These are phyloP conservation scores for Noctilio leporinus DNA, from an alignment of 2,113 vertebrate species.

Conservation along the genomic window DNA sequence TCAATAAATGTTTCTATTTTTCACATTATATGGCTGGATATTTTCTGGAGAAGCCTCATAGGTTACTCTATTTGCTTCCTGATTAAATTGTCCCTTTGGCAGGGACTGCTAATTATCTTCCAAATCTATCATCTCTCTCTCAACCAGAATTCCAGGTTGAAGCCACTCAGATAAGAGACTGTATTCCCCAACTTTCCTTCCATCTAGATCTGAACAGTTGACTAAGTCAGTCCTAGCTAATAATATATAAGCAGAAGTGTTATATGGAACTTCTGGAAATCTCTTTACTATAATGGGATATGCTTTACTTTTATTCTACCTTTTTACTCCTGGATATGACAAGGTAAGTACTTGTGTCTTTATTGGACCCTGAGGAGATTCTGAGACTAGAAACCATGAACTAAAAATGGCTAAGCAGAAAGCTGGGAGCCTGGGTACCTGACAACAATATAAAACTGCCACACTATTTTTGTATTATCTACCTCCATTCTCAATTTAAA, in stretches of 20 bases:
- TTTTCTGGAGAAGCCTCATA: too few species aligned
- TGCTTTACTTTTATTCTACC: neutral
- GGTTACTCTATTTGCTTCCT: neutral
- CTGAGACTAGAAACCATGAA: neutral
- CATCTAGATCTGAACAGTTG: neutral
- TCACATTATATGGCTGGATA: too few species aligned
- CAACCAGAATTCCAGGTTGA: neutral
- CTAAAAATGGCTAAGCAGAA: neutral
- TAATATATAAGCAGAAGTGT: neutral
- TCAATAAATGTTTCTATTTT: too few species aligned
- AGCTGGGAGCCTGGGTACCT: neutral
- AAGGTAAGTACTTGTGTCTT: neutral
- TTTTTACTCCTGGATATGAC: neutral
- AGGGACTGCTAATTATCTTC: neutral
- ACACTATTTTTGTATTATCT: neutral
- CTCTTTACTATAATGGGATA: neutral
- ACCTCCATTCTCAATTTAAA: neutral
- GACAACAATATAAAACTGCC: neutral
- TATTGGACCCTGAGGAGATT: neutral
- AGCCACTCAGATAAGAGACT: neutral
- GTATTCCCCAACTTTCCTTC: neutral
- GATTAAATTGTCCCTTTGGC: neutral
- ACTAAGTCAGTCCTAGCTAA: neutral
- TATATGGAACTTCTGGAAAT: neutral
- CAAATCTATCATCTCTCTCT: neutral